Evolutionary conservation across 2,113 vertebrate species (phyloP).

Genomic region (Peromyscus leucopus): DNA sequence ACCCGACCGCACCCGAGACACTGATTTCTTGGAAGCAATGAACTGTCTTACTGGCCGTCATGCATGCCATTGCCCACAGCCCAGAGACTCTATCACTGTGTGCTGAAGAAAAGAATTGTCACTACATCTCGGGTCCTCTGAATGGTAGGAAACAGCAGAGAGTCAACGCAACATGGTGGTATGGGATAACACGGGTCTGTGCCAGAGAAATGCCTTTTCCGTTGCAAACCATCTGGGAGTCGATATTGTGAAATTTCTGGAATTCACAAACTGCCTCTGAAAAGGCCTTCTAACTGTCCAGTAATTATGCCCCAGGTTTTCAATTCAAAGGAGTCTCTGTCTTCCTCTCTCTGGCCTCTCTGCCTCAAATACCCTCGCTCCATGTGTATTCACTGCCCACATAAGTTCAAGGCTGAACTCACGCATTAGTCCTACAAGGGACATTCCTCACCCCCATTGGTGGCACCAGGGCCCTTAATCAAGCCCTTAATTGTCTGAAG

Average conservation of each 20-base stretch:
- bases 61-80: not conserved
- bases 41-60: conserved; percentile 2
- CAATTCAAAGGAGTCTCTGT: not conserved
- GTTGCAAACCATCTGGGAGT: conserved; percentile 1
- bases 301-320: not conserved
- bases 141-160: not conserved
- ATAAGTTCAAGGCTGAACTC: not conserved
- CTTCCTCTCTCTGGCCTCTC: not conserved
- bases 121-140: not conserved
- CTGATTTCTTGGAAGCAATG: conserved; percentile 29
- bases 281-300: not conserved
- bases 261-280: not conserved
- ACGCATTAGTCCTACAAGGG: not conserved
- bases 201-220: not conserved
- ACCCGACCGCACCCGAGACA: not conserved
- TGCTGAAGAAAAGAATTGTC: not conserved
- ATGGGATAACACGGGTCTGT: not conserved
- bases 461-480: not conserved
- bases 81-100: not conserved
- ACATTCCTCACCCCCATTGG: not conserved
- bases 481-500: not conserved
- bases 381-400: not conserved
- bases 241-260: not conserved
- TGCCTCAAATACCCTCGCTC: not conserved
- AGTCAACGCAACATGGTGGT: not conserved